These are phyloP conservation scores for Podarcis lilfordi DNA, from an alignment of 2,797 vertebrate species.

Conservation along the genomic window DNA sequence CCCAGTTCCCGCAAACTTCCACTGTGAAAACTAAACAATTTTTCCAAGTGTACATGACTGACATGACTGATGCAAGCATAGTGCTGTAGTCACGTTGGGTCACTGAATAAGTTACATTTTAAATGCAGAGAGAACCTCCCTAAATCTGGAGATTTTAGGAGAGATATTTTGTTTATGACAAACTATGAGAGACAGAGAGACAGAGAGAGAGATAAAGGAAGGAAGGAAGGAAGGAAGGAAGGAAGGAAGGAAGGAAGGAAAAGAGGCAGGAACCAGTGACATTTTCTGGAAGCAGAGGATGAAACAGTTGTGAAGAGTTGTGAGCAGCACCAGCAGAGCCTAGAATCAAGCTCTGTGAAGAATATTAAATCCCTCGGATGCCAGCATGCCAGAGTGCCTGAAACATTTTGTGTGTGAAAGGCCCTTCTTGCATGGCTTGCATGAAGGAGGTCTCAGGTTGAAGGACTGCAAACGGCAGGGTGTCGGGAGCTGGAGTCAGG, in stretches of 20 bases:
- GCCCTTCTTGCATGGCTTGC: too few species aligned
- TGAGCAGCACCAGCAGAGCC: not conserved
- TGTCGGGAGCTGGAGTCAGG: too few species aligned
- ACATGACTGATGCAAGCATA: not conserved
- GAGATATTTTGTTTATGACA: not conserved
- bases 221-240: too few species aligned
- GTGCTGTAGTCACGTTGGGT: not conserved
- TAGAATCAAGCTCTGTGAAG: not conserved
- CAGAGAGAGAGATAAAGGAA: too few species aligned
- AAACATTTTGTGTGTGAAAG: too few species aligned
- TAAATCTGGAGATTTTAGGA: too few species aligned
- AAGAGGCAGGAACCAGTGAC: not conserved
- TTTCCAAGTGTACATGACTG: not conserved
- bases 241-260: too few species aligned
- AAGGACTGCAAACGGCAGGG: too few species aligned
- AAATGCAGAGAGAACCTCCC: not conserved
- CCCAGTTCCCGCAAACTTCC: not conserved
- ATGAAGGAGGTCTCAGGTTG: too few species aligned
- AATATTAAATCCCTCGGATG: too few species aligned
- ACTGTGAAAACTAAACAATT: not conserved
- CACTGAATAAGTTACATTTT: not conserved
- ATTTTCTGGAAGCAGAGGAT: not conserved
- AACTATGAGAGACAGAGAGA: not conserved
- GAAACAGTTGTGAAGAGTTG: not conserved
- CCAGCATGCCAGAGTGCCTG: too few species aligned